Evolutionary conservation across 2,113 vertebrate genomes (phyloP), one percentile per base, ranked within the genome.

Genomic region (Phoenicopterus ruber): DNA sequence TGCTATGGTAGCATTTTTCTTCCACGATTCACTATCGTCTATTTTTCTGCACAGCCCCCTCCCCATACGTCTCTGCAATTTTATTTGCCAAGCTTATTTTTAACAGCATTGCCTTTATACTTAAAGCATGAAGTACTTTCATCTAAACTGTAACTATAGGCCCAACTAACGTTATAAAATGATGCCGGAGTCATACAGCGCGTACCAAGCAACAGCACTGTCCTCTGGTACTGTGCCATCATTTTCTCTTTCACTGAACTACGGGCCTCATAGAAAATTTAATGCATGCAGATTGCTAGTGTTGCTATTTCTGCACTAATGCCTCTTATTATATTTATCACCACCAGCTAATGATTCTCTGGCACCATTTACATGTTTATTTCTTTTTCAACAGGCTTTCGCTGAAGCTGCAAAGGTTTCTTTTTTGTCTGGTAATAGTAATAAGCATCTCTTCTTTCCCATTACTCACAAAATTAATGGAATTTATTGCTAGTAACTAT

Each of bases 251-350:
- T 36, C 72, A 38, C 42, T 86, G 32, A 82, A 82, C 29, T 63
- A 46, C 2, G 82, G 36, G 42, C 58, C 82, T 93, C 76, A 38
- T 5, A 32, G 44, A 79, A 82, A 61, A 73, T 65, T 50, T 77
- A 95, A 92, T 66, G 67, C 71, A 70, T 29, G 61, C 74, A 94
- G 92, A 88, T 95, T 73, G 74, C 76, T 50, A 57, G 18, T 31
- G n/a, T 46, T 80, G 66, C 70, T 69, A 54, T 94, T 88, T 90
- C 91, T 90, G 36, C 61, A 86, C 59, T 94, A 91, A 91, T 71
- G 83, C 65, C 82, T 91, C 72, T 59, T 73, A 77, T 49, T 83
- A 26, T 46, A 91, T 88, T 94, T 96, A 95, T 95, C 86, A 81
- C 49, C 54, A 67, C 11, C 69, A 92, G 79, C 73, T 79, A 94